These are phyloP conservation scores for Girardia tigrina DNA, from an alignment of 2,888 invertebrate species.

Conservation along the genomic window DNA sequence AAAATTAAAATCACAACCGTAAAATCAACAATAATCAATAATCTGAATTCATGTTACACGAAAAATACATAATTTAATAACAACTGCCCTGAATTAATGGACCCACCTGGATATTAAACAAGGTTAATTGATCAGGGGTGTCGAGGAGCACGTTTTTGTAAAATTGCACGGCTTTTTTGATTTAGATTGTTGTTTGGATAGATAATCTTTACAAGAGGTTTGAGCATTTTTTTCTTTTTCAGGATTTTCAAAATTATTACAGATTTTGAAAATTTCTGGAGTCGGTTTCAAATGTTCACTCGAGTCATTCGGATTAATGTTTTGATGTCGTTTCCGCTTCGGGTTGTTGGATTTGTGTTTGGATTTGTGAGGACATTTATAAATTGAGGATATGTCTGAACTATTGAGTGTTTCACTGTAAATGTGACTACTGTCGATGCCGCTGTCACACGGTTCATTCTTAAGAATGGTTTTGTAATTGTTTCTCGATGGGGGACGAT, in stretches of 20 bases:
- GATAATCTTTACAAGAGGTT: neutral
- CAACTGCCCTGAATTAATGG: neutral
- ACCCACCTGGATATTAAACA: neutral
- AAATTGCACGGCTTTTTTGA: neutral
- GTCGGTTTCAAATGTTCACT: neutral
- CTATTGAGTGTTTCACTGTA: constrained; percentile 9
- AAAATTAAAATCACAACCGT: constrained; percentile 15
- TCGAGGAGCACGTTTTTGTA: neutral
- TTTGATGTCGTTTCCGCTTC: neutral
- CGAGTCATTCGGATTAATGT: neutral
- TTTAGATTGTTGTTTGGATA: neutral
- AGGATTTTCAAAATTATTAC: neutral
- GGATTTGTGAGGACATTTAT: neutral
- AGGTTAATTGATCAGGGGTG: neutral
- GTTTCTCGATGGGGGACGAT: neutral
- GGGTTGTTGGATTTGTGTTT: neutral
- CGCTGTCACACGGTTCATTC: constrained; percentile 19
- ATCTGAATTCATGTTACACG: neutral
- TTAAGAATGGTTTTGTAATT: neutral
- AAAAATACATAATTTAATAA: neutral
- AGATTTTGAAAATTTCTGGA: neutral
- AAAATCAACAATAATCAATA: neutral
- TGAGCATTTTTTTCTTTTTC: neutral
- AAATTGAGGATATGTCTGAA: neutral
- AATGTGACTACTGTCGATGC: constrained; percentile 19